Conservation (phyloP, 2,797 vertebrate species). For the Dipus sagitta region DNA sequence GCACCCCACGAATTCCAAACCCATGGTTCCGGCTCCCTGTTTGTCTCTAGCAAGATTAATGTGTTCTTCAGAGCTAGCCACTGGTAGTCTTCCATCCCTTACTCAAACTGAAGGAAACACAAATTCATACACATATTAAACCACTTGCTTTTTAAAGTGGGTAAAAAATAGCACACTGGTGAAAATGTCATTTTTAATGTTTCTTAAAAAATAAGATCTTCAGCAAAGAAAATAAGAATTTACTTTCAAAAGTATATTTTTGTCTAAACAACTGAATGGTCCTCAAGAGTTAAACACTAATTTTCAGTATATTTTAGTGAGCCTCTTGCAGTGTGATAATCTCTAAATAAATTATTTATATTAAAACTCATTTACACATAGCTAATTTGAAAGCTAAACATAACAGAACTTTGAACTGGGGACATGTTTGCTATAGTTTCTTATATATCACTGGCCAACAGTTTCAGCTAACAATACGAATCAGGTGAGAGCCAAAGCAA, state of each 20-base stretch:
- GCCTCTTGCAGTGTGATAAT: neutral
- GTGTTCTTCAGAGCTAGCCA: neutral
- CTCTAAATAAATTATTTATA: neutral
- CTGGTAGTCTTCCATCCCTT: neutral
- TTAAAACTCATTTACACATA: neutral
- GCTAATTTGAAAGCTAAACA: neutral
- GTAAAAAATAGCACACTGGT: slow-evolving; percentile 10
- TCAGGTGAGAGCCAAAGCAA: neutral
- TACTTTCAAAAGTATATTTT: slow-evolving; percentile 23
- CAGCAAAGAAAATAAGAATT: neutral
- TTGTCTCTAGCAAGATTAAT: neutral
- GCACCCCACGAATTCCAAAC: neutral
- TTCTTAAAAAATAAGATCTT: slow-evolving; percentile 50
- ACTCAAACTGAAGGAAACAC: slow-evolving; percentile 14
- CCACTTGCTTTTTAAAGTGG: slow-evolving; percentile 49
- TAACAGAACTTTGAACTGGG: neutral
- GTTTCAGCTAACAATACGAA: neutral
- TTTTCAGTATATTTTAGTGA: slow-evolving; percentile 13
- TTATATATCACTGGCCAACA: neutral
- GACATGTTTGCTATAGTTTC: neutral
- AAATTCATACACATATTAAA: neutral
- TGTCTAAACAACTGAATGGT: neutral
- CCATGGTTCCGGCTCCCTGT: neutral
- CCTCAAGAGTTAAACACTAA: neutral
- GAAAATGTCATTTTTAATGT: neutral